phyloP scores from a whole-genome alignment of 1,140 invertebrate genomes.

The Atta cephalotes region DNA sequence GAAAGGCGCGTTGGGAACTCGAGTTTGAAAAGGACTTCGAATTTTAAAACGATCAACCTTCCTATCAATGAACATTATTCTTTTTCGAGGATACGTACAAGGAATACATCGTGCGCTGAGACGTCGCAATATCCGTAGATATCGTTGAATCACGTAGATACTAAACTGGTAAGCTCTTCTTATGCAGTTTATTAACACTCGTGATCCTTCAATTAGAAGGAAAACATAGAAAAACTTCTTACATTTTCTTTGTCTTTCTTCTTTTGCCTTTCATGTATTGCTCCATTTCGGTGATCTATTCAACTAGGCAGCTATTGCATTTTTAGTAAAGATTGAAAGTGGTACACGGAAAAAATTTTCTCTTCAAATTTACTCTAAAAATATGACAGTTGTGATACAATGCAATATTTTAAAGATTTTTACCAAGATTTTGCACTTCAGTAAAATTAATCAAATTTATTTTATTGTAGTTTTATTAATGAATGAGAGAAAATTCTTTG shows the following conservation, averaged over 20 bases:
- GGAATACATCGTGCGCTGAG: not conserved
- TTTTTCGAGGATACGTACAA: not conserved
- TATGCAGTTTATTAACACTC: not conserved
- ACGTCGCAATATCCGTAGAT: slow-evolving; percentile 2
- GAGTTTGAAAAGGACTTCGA: not conserved
- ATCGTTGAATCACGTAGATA: slow-evolving; percentile 10
- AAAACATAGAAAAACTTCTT: not conserved
- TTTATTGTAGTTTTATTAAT: too few species aligned
- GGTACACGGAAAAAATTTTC: too few species aligned
- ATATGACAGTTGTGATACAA: too few species aligned
- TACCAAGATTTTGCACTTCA: too few species aligned
- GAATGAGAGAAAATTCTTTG: too few species aligned
- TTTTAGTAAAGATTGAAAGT: not conserved
- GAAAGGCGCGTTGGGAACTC: not conserved
- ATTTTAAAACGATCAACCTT: not conserved
- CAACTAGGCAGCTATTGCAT: not conserved
- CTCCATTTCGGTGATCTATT: not conserved
- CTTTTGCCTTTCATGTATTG: not conserved
- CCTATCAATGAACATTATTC: not conserved
- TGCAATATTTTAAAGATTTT: too few species aligned
- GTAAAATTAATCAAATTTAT: too few species aligned
- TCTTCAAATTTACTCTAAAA: too few species aligned
- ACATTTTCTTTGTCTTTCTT: slow-evolving; percentile 16
- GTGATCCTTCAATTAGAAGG: not conserved
- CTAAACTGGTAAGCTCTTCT: slow-evolving; percentile 40